These are phyloP conservation scores for Malurus cyaneus DNA, from an alignment of 2,113 vertebrate genomes.

Conservation along the genomic window DNA sequence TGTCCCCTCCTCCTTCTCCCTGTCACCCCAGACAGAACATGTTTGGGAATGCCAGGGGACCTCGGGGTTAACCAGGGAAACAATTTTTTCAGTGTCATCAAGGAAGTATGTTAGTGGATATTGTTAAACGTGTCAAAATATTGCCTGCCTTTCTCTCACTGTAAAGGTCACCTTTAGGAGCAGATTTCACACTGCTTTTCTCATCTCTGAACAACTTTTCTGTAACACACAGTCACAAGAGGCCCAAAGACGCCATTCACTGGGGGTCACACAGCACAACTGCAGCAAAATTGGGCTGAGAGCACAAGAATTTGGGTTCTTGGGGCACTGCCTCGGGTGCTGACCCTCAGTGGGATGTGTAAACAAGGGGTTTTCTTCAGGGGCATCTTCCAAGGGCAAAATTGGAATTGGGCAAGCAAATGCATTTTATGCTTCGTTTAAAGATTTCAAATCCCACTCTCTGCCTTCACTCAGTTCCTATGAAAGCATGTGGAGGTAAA, in stretches of 20 bases:
- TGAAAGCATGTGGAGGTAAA: fast-evolving
- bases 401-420: neutral
- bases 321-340: neutral
- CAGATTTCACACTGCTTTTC: neutral
- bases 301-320: neutral
- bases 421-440: neutral
- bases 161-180: neutral
- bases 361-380: neutral
- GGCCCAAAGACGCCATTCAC: neutral
- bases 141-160: neutral
- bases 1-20: neutral
- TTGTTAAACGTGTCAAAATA: neutral
- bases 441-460: neutral
- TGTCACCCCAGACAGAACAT: neutral
- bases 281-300: neutral
- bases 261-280: neutral
- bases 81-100: neutral
- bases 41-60: neutral
- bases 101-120: neutral
- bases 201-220: neutral
- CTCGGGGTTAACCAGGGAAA: neutral
- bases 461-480: neutral
- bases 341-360: neutral
- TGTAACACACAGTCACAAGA: neutral
- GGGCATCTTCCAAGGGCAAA: neutral